Conservation (phyloP, 2,888 invertebrate genomes). For the Colostygia pectinataria region DNA sequence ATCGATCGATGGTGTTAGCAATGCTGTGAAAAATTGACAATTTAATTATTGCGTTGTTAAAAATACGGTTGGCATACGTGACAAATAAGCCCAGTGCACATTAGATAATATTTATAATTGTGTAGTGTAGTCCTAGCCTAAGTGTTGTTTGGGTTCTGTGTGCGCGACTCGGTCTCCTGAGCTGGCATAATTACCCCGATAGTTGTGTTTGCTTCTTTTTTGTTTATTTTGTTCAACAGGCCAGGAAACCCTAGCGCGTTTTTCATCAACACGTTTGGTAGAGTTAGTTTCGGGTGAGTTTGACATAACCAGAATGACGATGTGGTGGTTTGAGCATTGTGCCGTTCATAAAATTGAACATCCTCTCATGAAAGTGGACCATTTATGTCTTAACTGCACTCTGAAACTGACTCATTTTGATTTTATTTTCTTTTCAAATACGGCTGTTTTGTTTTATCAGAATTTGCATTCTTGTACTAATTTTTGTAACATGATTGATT, state of each 20-base stretch:
- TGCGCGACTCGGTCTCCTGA: constrained; percentile 59
- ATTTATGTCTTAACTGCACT: constrained; percentile 78
- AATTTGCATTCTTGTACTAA: constrained; percentile 34
- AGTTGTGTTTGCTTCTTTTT: constrained; percentile 74
- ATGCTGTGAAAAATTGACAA: too few species aligned
- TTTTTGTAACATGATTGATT: constrained; percentile 26
- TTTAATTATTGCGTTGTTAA: neutral
- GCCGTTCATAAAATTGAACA: constrained; percentile 69
- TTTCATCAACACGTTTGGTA: constrained; percentile 87
- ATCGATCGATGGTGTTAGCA: too few species aligned
- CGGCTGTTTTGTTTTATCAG: constrained; percentile 27
- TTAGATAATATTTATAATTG: constrained; percentile 15
- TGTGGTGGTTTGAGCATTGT: constrained; percentile 81
- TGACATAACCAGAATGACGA: constrained; percentile 77
- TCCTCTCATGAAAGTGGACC: constrained; percentile 66
- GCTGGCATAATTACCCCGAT: constrained; percentile 69
- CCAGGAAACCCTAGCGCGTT: constrained; percentile 87
- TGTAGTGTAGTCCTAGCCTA: constrained; percentile 28
- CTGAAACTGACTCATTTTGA: constrained; percentile 73
- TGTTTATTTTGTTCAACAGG: constrained; percentile 87
- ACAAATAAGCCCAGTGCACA: constrained; percentile 36
- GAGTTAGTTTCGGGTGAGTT: constrained; percentile 89
- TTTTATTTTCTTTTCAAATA: constrained; percentile 42
- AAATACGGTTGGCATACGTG: constrained; percentile 37
- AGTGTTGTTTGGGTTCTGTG: constrained; percentile 61